Evolutionary conservation across 2,888 invertebrate genomes (phyloP), one percentile per base, ranked within the genome.

Genomic region (Mechanitis mazaeus): DNA sequence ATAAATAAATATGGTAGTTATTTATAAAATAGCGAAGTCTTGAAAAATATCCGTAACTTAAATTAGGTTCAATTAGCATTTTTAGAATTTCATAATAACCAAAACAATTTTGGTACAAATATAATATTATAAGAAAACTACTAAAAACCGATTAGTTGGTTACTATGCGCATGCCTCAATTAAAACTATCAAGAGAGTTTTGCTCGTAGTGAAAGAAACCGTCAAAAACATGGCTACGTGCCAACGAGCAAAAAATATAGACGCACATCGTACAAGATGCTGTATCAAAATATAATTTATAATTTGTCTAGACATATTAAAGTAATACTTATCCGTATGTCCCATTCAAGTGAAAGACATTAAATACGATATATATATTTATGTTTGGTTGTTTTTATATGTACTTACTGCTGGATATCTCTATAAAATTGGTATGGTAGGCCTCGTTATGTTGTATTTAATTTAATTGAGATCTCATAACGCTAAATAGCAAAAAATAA

Each of bases 161-260:
- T 68, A 59, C 60, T 64, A 69, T 66, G 56, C 69, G 69, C 69
- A 67, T 64, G 61, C 64, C 64, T 80, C 80, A 76, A 83, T 82
- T 80, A 80, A 71, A 78, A 76, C 78, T 76, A 72, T 74, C 66
- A 63, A 64, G 63, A 73, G 70, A 69, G 72, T 70, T 71, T 68
- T 69, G 65, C 67, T 63, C 68, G 72, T 73, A 76, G 66, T 72
- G 77, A 81, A 71, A 77, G 78, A 77, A 75, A 69, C 72, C 68
- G 79, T 77, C 78, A 75, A 78, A 76, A 74, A 67, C 64, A 73
- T 70, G 85, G 84, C 77, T 61, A 12, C 11, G 33, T 68, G 81
- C 86, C 87, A 85, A 77, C 69, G 72, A 75, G 70, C 61, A 65
- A 66, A 65, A 67, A 66, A 63, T 62, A 63, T 60, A 59, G 47